Evolutionary conservation across 2,797 vertebrate genomes (phyloP).

Genomic region (Peromyscus nudipes): DNA sequence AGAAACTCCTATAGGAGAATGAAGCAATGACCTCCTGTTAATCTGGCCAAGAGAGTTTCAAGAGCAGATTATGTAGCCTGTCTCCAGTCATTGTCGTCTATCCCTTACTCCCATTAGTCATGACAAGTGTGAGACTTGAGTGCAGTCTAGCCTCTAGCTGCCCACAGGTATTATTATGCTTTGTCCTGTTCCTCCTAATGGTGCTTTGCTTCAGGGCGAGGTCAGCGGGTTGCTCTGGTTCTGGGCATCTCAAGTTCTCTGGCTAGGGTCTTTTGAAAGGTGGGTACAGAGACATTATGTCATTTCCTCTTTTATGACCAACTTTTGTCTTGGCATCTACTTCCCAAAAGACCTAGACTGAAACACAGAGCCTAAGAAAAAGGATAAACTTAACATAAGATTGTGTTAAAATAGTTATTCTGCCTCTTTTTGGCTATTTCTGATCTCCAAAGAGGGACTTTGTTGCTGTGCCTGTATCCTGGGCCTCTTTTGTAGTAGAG

Average conservation of each 20-base stretch:
- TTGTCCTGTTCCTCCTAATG: background rate
- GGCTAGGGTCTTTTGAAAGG: background rate
- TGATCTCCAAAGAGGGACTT: constrained; percentile 34
- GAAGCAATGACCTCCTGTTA: background rate
- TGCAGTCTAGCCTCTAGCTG: background rate
- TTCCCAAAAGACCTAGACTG: background rate
- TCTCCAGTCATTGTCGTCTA: background rate
- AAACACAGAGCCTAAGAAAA: background rate
- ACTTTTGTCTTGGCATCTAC: background rate
- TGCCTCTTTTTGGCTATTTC: constrained; percentile 43
- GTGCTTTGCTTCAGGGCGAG: background rate
- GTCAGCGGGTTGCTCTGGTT: background rate
- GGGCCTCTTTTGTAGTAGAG: background rate
- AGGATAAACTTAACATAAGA: background rate
- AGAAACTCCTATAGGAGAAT: background rate
- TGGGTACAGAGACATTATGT: background rate
- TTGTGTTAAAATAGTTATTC: background rate
- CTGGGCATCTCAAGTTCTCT: background rate
- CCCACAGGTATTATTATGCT: background rate
- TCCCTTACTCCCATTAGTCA: background rate
- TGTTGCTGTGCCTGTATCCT: constrained; percentile 42
- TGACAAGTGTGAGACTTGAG: background rate
- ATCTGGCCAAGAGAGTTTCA: background rate
- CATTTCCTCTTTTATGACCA: background rate
- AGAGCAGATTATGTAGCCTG: background rate